phyloP scores from a whole-genome alignment of 35 echinoderm and acorn worm species.

The Diadema setosum region DNA sequence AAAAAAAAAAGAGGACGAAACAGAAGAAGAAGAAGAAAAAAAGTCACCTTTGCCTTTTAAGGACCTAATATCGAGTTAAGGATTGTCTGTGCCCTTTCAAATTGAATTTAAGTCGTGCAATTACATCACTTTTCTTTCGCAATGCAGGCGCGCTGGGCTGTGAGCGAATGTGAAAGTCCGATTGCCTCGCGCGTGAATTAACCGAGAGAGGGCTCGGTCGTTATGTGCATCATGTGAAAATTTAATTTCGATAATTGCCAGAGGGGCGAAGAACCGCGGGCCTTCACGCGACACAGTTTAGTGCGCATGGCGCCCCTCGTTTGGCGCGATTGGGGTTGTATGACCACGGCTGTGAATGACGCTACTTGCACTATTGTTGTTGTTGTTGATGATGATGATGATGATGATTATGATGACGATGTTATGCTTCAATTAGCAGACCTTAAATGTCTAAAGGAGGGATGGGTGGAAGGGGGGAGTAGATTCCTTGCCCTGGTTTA shows the following conservation, averaged over 20 bases:
- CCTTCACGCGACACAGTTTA: background rate
- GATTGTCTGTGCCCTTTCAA: background rate
- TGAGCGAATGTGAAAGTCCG: background rate
- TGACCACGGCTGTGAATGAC: too few relatives aligned
- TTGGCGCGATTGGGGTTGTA: too few relatives aligned
- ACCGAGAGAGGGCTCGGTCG: background rate
- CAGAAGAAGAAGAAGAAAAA: background rate
- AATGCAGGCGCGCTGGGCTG: background rate
- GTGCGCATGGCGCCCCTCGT: too few relatives aligned
- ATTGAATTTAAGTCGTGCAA: slow-evolving; percentile 2
- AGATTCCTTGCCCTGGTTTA: too few relatives aligned
- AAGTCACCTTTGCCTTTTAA: background rate
- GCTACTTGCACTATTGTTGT: too few relatives aligned
- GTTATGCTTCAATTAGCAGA: too few relatives aligned
- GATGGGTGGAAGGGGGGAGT: too few relatives aligned
- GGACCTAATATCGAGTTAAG: background rate
- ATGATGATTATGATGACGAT: too few relatives aligned
- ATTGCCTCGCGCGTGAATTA: background rate
- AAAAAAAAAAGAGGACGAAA: background rate
- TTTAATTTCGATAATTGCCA: background rate
- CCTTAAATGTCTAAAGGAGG: too few relatives aligned
- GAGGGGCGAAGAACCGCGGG: background rate
- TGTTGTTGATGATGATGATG: background rate
- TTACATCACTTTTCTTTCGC: background rate
- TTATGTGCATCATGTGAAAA: background rate